Conservation (phyloP, 1,140 invertebrate genomes). For the Drosophila lacteicornis region DNA sequence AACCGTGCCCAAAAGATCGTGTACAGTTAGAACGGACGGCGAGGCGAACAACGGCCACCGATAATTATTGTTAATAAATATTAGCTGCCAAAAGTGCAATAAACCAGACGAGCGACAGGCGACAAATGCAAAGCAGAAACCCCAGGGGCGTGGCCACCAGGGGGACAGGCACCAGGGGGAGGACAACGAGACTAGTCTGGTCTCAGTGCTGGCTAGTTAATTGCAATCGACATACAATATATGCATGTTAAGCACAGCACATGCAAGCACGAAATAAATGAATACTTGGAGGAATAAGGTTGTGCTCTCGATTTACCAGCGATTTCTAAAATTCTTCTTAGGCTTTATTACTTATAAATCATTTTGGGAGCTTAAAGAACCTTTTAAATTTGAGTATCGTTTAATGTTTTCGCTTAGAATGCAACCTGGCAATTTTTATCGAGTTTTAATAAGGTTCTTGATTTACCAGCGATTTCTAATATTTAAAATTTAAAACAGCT, state of each 20-base stretch:
- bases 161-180: neutral
- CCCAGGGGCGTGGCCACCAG: constrained; percentile 4
- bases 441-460: too few species aligned
- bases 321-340: neutral
- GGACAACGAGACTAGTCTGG: constrained; percentile 7
- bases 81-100: constrained; percentile 78
- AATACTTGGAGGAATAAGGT: neutral
- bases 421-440: neutral
- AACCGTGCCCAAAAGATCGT: constrained; percentile 68
- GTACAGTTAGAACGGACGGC: constrained; percentile 50
- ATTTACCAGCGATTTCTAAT: too few species aligned
- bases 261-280: neutral
- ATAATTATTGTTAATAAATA: constrained; percentile 79
- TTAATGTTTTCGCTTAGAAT: neutral
- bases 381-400: too few species aligned
- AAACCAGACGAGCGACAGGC: constrained; percentile 60
- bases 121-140: constrained; percentile 44
- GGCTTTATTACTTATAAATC: too few species aligned
- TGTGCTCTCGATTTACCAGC: neutral
- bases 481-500: too few species aligned
- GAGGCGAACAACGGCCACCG: constrained; percentile 19
- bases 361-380: too few species aligned
- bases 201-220: constrained; percentile 56
- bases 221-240: constrained; percentile 41
- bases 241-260: neutral